phyloP scores from a whole-genome alignment of 2,888 invertebrate genomes.

The Orthosia gothica region DNA sequence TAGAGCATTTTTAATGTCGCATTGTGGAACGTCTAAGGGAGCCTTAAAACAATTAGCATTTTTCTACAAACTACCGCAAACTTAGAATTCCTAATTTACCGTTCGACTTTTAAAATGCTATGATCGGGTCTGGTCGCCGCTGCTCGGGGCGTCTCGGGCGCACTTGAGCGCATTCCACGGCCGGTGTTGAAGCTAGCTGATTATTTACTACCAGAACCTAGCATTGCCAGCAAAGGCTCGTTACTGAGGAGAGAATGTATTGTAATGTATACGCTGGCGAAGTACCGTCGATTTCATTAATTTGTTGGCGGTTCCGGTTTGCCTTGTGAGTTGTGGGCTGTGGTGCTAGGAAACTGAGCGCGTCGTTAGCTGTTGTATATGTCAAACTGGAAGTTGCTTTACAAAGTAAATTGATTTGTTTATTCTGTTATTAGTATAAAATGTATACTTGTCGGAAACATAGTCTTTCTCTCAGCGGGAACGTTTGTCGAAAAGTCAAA shows the following conservation, averaged over 20 bases:
- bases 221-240: conserved; percentile 44
- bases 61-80: conserved; percentile 29
- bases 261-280: conserved; percentile 10
- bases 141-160: conserved; percentile 41
- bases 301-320: conserved; percentile 44
- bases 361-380: conserved; percentile 23
- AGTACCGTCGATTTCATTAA: conserved; percentile 57
- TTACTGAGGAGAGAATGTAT: conserved; percentile 46
- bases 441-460: background rate
- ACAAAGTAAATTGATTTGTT: background rate
- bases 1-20: too few species aligned
- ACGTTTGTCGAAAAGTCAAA: too few species aligned
- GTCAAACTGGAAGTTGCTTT: background rate
- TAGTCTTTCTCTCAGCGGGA: too few species aligned
- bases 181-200: conserved; percentile 69
- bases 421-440: background rate
- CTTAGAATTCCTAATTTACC: conserved; percentile 56
- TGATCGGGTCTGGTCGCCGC: conserved; percentile 66
- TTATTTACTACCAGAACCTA: conserved; percentile 69
- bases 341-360: background rate
- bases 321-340: conserved; percentile 36
- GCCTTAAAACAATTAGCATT: conserved; percentile 28
- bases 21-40: too few species aligned
- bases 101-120: conserved; percentile 61
- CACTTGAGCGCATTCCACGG: conserved; percentile 72